phyloP scores from a whole-genome alignment of 2,797 vertebrate species.

The Moxostoma hubbsi region DNA sequence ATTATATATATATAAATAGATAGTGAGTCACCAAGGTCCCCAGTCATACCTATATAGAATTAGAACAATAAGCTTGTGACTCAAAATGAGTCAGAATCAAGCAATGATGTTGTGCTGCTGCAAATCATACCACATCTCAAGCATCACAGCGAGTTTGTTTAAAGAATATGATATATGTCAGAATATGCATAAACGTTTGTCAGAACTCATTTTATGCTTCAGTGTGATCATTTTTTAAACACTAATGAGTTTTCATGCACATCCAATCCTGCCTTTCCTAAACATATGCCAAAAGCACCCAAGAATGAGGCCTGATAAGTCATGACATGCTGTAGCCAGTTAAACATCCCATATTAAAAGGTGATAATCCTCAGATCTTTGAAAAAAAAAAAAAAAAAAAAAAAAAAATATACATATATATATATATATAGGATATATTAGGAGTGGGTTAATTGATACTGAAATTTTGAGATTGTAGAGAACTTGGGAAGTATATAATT shows the following conservation, averaged over 20 bases:
- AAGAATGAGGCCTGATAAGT: conserved; percentile 17
- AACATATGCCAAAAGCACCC: conserved; percentile 27
- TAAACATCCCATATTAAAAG: conserved; percentile 19
- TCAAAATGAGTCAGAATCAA: neutral
- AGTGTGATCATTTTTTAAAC: conserved; percentile 25
- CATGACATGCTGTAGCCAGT: neutral
- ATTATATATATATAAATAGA: neutral
- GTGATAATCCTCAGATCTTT: neutral
- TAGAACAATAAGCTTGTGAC: neutral
- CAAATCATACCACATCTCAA: conserved; percentile 21
- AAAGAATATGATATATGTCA: conserved; percentile 30
- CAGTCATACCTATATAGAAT: too few species aligned
- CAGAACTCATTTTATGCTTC: conserved; percentile 24
- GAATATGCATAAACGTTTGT: conserved; percentile 13
- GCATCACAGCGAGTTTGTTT: conserved; percentile 29
- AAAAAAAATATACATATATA: too few species aligned
- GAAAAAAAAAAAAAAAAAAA: neutral
- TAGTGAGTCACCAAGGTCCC: too few species aligned
- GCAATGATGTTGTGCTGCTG: neutral
- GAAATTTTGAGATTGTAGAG: conserved; percentile 39
- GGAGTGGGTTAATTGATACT: conserved; percentile 22
- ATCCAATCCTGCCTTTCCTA: conserved; percentile 13
- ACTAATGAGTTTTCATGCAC: conserved; percentile 31
- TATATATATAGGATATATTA: too few species aligned
- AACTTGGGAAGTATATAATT: conserved; percentile 43